Evolutionary conservation across 1,140 invertebrate genomes (phyloP).

Genomic region (Macrotrachela quadricornifera): DNA sequence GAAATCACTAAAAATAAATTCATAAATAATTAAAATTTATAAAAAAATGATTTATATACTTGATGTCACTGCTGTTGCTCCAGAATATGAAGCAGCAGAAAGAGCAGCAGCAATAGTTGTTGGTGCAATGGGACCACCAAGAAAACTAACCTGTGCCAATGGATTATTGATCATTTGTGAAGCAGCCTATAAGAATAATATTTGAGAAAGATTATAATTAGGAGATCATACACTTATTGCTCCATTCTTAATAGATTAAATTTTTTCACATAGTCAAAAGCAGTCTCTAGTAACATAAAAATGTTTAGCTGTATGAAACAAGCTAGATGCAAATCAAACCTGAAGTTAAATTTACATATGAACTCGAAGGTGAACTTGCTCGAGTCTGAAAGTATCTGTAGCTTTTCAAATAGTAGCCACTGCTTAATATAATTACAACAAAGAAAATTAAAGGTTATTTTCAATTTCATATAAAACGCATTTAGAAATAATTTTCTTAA

Average conservation of each 20-base stretch:
- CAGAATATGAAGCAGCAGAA: conserved; percentile 10
- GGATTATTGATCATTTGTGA: background rate
- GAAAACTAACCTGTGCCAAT: conserved; percentile 14
- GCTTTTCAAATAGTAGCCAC: too few species aligned
- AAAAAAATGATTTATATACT: background rate
- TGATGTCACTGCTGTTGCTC: conserved; percentile 9
- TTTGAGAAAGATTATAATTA: background rate
- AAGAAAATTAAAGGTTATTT: too few species aligned
- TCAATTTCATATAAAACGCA: too few species aligned
- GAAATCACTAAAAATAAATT: background rate
- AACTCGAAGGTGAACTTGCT: too few species aligned
- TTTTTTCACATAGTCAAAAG: background rate
- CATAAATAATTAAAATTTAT: background rate
- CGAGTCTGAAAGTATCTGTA: too few species aligned
- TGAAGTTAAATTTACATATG: too few species aligned
- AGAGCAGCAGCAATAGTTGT: conserved; percentile 12
- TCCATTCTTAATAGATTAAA: background rate
- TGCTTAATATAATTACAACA: too few species aligned
- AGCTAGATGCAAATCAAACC: too few species aligned
- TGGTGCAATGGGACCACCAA: conserved; percentile 17
- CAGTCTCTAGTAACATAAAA: too few species aligned
- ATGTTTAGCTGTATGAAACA: too few species aligned
- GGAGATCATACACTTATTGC: background rate
- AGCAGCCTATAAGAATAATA: background rate
- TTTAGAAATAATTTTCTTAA: too few species aligned